Evolutionary conservation across 1,140 invertebrate species (phyloP).

Genomic region (Nautilus pompilius): DNA sequence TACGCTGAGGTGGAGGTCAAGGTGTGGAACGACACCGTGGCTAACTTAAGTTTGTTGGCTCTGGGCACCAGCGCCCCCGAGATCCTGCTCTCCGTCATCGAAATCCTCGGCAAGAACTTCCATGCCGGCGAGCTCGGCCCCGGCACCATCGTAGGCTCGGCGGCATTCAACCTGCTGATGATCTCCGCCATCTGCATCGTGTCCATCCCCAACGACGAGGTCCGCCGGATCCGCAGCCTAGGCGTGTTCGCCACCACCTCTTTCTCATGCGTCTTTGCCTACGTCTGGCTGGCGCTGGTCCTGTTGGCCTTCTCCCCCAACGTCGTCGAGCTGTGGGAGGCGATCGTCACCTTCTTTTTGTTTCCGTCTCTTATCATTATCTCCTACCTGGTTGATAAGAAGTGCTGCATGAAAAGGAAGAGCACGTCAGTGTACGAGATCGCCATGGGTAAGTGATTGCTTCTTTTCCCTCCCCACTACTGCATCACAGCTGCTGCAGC

Average conservation of each 20-base stretch:
- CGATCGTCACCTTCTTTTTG: conserved; percentile 62
- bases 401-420: conserved; percentile 47
- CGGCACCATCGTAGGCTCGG: conserved; percentile 68
- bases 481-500: too few relatives aligned
- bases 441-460: conserved; percentile 3
- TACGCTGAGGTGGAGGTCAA: conserved; percentile 42
- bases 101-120: conserved; percentile 62
- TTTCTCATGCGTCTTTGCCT: conserved; percentile 64
- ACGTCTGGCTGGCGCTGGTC: conserved; percentile 67
- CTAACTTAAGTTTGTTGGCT: conserved; percentile 70
- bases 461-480: too few relatives aligned
- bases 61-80: conserved; percentile 67
- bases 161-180: conserved; percentile 65
- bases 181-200: conserved; percentile 65
- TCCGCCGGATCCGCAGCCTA: conserved; percentile 57
- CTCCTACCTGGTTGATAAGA: conserved; percentile 60
- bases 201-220: conserved; percentile 58
- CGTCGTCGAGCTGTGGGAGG: conserved; percentile 65
- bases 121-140: conserved; percentile 62
- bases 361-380: conserved; percentile 60
- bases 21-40: conserved; percentile 68
- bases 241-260: conserved; percentile 64
- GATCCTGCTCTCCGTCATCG: conserved; percentile 66
- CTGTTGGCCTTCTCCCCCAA: conserved; percentile 57
- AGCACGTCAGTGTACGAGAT: conserved; percentile 4